Evolutionary conservation across 2,113 vertebrate species (phyloP).

Genomic region (Thinocorus orbignyianus): DNA sequence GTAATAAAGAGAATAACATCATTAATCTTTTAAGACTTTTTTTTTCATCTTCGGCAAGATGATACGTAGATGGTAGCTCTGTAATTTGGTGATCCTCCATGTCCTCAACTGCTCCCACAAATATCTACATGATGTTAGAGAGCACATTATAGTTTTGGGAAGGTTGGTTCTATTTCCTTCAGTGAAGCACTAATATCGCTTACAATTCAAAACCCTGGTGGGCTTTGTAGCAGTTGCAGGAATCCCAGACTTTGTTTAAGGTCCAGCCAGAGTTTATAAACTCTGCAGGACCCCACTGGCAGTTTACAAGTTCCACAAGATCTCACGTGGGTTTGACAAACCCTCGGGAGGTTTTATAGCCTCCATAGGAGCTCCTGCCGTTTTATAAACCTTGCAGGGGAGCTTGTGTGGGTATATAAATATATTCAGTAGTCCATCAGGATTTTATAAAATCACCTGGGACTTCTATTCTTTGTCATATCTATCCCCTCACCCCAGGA

Average conservation of each 20-base stretch:
- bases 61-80: neutral
- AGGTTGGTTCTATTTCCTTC: neutral
- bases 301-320: neutral
- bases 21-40: neutral
- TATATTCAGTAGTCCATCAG: neutral
- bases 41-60: neutral
- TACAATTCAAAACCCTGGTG: neutral
- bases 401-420: neutral
- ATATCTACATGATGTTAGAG: neutral
- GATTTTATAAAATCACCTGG: neutral
- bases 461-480: neutral
- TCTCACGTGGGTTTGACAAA: neutral
- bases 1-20: neutral
- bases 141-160: neutral
- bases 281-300: neutral
- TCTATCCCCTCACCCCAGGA: neutral
- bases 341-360: neutral
- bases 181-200: neutral
- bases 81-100: neutral
- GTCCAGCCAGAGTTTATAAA: conserved; percentile 2
- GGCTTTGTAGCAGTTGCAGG: neutral
- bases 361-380: neutral
- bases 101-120: neutral
- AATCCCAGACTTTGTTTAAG: neutral
- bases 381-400: neutral